These are phyloP conservation scores for Pelmatolapia mariae DNA, from an alignment of 2,113 vertebrate genomes.

Conservation along the genomic window DNA sequence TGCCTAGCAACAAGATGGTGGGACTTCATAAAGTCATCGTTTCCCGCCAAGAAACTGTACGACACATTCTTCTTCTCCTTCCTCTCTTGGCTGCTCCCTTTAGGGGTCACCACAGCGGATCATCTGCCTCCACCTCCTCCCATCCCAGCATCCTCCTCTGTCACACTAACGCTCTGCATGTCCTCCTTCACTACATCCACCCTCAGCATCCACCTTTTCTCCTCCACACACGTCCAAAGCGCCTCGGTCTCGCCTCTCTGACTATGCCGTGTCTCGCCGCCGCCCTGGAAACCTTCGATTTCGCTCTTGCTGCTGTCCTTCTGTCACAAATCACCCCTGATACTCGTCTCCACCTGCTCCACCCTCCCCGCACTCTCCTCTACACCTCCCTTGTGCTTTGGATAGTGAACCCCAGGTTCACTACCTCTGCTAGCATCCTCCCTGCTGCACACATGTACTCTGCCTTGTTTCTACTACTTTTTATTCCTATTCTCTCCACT, in stretches of 20 bases:
- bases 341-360: neutral
- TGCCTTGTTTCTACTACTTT: neutral
- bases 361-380: neutral
- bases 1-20: conserved; percentile 13
- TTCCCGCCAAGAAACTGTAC: neutral
- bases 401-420: neutral
- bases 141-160: neutral
- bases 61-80: neutral
- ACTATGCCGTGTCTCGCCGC: neutral
- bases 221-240: neutral
- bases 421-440: neutral
- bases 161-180: neutral
- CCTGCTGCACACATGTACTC: neutral
- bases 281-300: neutral
- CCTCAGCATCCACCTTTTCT: neutral
- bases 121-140: neutral
- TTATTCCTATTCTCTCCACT: neutral
- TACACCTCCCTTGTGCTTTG: neutral
- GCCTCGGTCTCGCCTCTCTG: neutral
- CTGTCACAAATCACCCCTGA: neutral
- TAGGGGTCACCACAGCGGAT: neutral
- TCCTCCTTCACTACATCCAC: neutral
- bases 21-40: neutral
- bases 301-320: neutral
- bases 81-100: neutral